These are phyloP conservation scores for Clarias pachynema DNA, from an alignment of 2,797 vertebrate species.

Conservation along the genomic window DNA sequence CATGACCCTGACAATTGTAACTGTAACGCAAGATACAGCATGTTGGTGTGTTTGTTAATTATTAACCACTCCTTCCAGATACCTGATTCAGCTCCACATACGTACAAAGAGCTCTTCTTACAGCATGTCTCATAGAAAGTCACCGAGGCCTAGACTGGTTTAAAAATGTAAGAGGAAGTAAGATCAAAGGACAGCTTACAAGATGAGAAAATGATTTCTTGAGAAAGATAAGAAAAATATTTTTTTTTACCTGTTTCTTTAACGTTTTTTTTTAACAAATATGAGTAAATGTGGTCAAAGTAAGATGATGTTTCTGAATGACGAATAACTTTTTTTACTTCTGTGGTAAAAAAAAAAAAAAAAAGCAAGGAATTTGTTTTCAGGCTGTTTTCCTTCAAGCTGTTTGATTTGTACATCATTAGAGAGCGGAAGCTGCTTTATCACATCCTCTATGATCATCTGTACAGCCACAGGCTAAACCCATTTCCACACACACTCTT, in stretches of 20 bases:
- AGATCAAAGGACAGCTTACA: background rate
- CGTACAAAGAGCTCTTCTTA: slow-evolving; percentile 31
- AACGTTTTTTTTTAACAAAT: background rate
- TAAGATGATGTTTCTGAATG: background rate
- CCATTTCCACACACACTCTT: background rate
- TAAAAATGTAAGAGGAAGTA: background rate
- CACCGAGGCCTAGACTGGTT: background rate
- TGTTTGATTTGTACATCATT: background rate
- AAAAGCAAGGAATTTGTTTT: background rate
- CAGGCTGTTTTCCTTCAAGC: background rate
- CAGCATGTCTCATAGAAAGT: slow-evolving; percentile 1
- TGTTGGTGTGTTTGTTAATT: slow-evolving; percentile 35
- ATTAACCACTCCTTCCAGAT: slow-evolving; percentile 47
- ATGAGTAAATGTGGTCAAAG: background rate
- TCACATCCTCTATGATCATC: background rate
- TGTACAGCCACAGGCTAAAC: slow-evolving; percentile 11
- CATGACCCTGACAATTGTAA: slow-evolving; percentile 19
- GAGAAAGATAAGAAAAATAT: too few species aligned
- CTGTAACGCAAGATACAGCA: slow-evolving; percentile 35
- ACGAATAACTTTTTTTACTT: background rate
- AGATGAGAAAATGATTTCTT: background rate
- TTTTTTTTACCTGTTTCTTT: too few species aligned
- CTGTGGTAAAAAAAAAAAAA: too few species aligned
- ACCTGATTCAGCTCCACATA: slow-evolving; percentile 36
- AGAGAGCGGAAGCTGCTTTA: background rate